Evolutionary conservation across 2,888 invertebrate genomes (phyloP).

Genomic region (Orthosia cruda): DNA sequence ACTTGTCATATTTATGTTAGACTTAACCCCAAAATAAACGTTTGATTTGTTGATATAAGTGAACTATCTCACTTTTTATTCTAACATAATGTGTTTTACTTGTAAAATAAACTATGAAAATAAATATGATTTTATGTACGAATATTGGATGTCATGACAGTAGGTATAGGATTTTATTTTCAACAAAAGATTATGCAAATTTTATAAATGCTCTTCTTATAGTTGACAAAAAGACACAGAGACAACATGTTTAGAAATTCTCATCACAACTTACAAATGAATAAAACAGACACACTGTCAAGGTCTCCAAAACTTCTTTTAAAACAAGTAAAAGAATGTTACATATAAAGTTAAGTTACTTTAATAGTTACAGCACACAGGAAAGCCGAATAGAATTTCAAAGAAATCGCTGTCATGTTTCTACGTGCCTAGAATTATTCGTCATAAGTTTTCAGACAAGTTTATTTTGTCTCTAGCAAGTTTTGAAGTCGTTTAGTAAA

Average conservation of each 20-base stretch:
- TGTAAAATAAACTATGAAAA: too few relatives aligned
- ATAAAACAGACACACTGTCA: slow-evolving; percentile 18
- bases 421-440: slow-evolving; percentile 63
- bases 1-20: too few relatives aligned
- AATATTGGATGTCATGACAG: too few relatives aligned
- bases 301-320: slow-evolving; percentile 14
- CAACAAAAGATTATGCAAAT: background rate
- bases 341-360: slow-evolving; percentile 19
- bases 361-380: slow-evolving; percentile 58
- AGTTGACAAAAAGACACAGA: background rate
- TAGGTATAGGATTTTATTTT: too few relatives aligned
- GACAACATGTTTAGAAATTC: background rate
- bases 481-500: slow-evolving; percentile 54
- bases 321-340: slow-evolving; percentile 16
- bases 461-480: slow-evolving; percentile 45
- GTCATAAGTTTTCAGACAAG: slow-evolving; percentile 43
- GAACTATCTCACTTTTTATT: too few relatives aligned
- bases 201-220: background rate
- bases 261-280: background rate
- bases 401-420: slow-evolving; percentile 65
- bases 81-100: too few relatives aligned
- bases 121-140: too few relatives aligned
- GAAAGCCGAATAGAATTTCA: slow-evolving; percentile 61
- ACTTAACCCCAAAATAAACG: too few relatives aligned
- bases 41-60: too few relatives aligned